Base-by-base conservation (phyloP, 2,888 invertebrate genomes). In the Ditula angustiorana region DNA sequence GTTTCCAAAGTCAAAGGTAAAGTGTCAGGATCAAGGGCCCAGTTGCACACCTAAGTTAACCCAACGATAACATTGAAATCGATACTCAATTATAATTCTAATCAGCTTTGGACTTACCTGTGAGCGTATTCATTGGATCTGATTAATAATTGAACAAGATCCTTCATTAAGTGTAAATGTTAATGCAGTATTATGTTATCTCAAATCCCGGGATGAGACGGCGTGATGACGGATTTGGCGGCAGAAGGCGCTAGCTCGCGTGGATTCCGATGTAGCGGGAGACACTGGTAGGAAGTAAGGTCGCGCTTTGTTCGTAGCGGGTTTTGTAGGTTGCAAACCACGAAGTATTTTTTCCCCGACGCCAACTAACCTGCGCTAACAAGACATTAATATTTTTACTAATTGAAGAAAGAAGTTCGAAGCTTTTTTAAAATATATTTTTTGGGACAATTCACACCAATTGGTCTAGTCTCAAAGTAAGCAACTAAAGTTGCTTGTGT, bases 171-270 rank as follows among this genome's bases (percentile, higher is more conserved):
- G 52, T 52, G 56, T 50, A 61, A 55, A 53, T 60, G 44, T 66
- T 56, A 60, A 50, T 60, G 35, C 49, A 16, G 49, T 49, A 44
- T 46, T 60, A 49, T 33, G 56, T 50, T 50, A 57, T 74, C 74
- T 68, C 67, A 73, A 73, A 74, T 71, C 71, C 67, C 69, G 70
- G 70, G 75, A 75, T 71, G 74, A 80, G 80, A 82, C 49, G 28
- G 7, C 19, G 7, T 80, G 83, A 83, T 85, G 85, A 82, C 80
- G 78, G 79, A 80, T 85, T 82, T 81, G 85, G 81, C 75, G 81
- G 77, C 74, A 78, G 80, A 77, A 79, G 81, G 82, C 41, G 62
- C 58, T 55, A 55, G 60, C 52, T 53, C 47, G 64, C 55, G 61
- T 49, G 49, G 49, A 49, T 49, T 49, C 49, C 49, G 28, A 49